Base-by-base conservation (phyloP, 2,113 vertebrate genomes). In the Himantopus leucocephalus region DNA sequence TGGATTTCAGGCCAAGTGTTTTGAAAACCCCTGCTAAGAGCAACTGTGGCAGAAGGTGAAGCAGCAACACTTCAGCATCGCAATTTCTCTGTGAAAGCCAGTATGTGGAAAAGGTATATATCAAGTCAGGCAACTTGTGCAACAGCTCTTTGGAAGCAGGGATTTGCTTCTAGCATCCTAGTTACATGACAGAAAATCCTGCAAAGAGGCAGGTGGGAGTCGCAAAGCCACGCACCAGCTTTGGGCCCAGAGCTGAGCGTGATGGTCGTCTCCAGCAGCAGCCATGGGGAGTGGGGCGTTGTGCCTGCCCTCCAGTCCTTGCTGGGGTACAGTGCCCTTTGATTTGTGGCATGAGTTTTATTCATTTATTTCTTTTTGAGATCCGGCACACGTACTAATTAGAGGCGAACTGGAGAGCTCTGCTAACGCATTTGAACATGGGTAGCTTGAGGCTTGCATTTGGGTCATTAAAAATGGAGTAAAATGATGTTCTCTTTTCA, bases 391-490 rank as follows among this genome's bases (percentile, higher is more conserved):
- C 35, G 68, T 92, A n/a, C 73, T 92, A 87, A 94, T 95, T 92
- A 90, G 87, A 72, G 63, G 58, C 87, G 88, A 74, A 71, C 86
- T 94, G 74, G 41, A 70, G 85, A 76, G 83, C 90, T 96, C 78
- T 88, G 85, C 92, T 80, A 62, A 77, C 3, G 0, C 74, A 8
- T 90, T 88, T 76, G 96, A 92, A 55, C 91, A 73, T 4, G 35
- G 50, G 67, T 95, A 87, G 94, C 85, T 94, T 81, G 53, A 94
- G 88, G 85, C 94, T 94, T 81, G 73, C 60, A 34, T 95, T 83
- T 95, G 78, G 62, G 87, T 93, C 71, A 88, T 53, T 91, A 94
- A 93, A 95, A 92, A 92, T 66, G 32, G 87, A 87, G 64, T 56
- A 32, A 93, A 97, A 93, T 43, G 3, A 82, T 66, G 32, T n/a